Conservation (phyloP, 2,797 vertebrate species). For the Coranthus polyacanthus region DNA sequence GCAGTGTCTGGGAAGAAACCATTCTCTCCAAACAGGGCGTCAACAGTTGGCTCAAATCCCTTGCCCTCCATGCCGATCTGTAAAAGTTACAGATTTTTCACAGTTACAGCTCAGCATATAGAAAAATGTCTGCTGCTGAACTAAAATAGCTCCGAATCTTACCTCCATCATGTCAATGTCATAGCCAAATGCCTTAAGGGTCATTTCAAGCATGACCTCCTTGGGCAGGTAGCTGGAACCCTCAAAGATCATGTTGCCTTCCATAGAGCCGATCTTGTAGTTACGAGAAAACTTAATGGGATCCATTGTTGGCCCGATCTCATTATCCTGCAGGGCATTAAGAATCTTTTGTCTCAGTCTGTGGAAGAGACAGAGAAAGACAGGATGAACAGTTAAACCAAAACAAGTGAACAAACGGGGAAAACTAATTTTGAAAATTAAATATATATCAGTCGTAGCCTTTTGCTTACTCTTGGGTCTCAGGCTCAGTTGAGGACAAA, state of each 20-base stretch:
- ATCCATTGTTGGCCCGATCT: conserved; percentile 84
- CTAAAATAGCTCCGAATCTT: conserved; percentile 30
- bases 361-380: conserved; percentile 15
- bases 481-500: conserved; percentile 85
- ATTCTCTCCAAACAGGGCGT: conserved; percentile 91
- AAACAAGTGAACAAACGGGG: not conserved
- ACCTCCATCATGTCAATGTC: conserved; percentile 95
- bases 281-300: conserved; percentile 90
- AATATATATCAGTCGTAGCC: not conserved
- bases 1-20: conserved; percentile 94
- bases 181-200: conserved; percentile 89
- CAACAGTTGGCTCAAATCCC: conserved; percentile 92
- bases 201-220: conserved; percentile 94
- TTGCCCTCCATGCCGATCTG: conserved; percentile 94
- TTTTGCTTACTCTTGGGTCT: conserved; percentile 85
- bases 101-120: not conserved
- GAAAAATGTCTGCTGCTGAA: not conserved
- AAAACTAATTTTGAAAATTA: not conserved
- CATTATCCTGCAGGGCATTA: conserved; percentile 85
- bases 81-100: conserved; percentile 43
- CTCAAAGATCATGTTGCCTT: conserved; percentile 94
- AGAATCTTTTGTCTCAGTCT: conserved; percentile 88
- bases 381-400: not conserved
- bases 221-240: conserved; percentile 88
- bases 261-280: conserved; percentile 87